A percentile compares a stretch with the other conserved stretches of the same genome.
phyloP scores from a whole-genome alignment of 2,797 vertebrate genomes.

The Halcyon chelicuti region DNA sequence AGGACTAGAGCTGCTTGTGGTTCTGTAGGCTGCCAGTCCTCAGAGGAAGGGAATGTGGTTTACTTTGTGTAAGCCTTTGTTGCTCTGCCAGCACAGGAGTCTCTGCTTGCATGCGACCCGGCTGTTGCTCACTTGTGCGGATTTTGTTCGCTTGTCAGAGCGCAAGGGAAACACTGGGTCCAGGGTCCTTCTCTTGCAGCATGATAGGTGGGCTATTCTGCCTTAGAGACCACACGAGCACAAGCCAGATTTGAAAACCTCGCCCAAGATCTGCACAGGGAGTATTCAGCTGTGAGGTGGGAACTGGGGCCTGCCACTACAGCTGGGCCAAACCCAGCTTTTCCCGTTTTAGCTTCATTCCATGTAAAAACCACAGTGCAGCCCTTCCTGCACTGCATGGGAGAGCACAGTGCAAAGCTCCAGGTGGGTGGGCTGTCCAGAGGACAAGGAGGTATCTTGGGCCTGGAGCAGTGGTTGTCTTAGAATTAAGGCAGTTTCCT shows the following conservation, averaged over 20 bases:
- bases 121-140: not conserved
- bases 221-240: not conserved
- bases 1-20: not conserved
- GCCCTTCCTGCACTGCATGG: not conserved
- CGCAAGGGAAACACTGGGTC: not conserved
- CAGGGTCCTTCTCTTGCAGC: not conserved
- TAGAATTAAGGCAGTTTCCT: not conserved
- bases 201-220: not conserved
- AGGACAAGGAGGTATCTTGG: not conserved
- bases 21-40: not conserved
- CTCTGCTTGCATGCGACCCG: not conserved
- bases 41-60: not conserved
- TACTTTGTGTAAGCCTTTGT: not conserved
- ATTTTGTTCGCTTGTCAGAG: not conserved
- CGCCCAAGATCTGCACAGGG: not conserved
- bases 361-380: not conserved
- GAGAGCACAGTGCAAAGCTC: not conserved
- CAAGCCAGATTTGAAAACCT: slow-evolving; percentile 14
- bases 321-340: not conserved
- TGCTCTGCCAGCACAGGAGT: not conserved
- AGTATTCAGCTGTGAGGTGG: not conserved
- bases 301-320: not conserved
- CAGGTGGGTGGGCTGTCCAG: slow-evolving; percentile 29
- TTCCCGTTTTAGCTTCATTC: not conserved
- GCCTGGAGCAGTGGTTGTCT: not conserved